phyloP scores from a whole-genome alignment of 2,113 vertebrate genomes.

The Ailurus styani region DNA sequence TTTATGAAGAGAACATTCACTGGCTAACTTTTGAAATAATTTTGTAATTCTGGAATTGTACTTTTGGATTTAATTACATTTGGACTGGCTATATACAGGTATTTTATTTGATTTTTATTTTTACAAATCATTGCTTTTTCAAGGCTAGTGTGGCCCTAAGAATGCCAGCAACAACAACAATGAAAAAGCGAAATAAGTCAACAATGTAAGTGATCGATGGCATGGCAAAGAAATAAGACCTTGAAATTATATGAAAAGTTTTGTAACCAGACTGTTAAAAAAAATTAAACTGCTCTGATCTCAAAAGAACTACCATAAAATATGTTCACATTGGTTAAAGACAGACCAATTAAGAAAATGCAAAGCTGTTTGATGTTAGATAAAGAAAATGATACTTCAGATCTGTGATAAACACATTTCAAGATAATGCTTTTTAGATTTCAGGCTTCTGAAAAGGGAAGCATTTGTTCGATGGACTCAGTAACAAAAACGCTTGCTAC shows the following conservation, averaged over 20 bases:
- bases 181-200: not conserved
- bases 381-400: constrained; percentile 2
- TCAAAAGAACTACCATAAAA: not conserved
- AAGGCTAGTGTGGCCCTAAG: not conserved
- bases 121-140: not conserved
- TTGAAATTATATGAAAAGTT: not conserved
- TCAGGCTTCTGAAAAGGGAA: not conserved
- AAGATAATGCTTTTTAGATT: not conserved
- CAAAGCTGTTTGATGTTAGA: constrained; percentile 21
- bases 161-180: not conserved
- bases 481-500: not conserved
- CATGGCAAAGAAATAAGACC: not conserved
- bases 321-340: not conserved
- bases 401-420: not conserved
- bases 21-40: not conserved
- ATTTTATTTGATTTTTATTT: not conserved
- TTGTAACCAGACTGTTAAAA: not conserved
- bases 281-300: not conserved
- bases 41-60: not conserved
- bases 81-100: not conserved
- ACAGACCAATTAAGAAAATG: constrained; percentile 51
- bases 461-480: not conserved
- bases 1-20: not conserved
- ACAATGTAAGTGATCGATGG: not conserved
- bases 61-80: not conserved